These are phyloP conservation scores for Thinocorus orbignyianus DNA, from an alignment of 2,113 vertebrate genomes.

Conservation along the genomic window DNA sequence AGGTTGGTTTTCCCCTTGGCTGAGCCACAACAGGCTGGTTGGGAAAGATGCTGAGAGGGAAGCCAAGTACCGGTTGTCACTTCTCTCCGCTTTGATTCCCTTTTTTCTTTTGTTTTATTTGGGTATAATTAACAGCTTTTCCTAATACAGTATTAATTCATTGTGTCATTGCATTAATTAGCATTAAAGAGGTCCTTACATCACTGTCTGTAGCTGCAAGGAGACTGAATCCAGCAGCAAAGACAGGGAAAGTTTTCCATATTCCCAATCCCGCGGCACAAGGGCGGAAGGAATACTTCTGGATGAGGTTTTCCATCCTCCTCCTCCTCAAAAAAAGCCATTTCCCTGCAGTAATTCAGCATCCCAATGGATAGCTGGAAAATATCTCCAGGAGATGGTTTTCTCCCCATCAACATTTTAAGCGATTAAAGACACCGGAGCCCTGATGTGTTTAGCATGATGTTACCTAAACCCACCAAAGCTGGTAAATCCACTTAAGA, in stretches of 20 bases:
- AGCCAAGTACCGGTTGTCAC: neutral
- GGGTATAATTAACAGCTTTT: slow-evolving; percentile 70
- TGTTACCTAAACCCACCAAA: slow-evolving; percentile 27
- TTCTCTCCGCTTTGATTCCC: neutral
- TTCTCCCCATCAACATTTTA: neutral
- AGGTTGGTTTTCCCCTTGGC: neutral
- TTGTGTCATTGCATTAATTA: slow-evolving; percentile 73
- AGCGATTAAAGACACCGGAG: neutral
- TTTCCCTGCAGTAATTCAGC: neutral
- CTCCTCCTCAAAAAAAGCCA: neutral
- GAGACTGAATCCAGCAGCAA: slow-evolving; percentile 30
- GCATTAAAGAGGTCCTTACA: slow-evolving; percentile 71
- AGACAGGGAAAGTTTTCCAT: slow-evolving; percentile 15
- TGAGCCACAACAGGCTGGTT: neutral
- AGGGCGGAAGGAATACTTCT: neutral
- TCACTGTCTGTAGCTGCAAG: slow-evolving; percentile 59
- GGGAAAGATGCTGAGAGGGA: neutral
- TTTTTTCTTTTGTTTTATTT: slow-evolving; percentile 59
- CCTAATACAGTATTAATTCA: slow-evolving; percentile 68
- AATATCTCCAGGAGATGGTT: neutral
- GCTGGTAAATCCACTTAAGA: slow-evolving; percentile 21
- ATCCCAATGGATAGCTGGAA: neutral
- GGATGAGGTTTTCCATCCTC: neutral
- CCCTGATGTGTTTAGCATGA: neutral
- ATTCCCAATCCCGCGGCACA: neutral